These are phyloP conservation scores for Poicephalus gulielmi DNA, from an alignment of 2,113 vertebrate species.

Conservation along the genomic window DNA sequence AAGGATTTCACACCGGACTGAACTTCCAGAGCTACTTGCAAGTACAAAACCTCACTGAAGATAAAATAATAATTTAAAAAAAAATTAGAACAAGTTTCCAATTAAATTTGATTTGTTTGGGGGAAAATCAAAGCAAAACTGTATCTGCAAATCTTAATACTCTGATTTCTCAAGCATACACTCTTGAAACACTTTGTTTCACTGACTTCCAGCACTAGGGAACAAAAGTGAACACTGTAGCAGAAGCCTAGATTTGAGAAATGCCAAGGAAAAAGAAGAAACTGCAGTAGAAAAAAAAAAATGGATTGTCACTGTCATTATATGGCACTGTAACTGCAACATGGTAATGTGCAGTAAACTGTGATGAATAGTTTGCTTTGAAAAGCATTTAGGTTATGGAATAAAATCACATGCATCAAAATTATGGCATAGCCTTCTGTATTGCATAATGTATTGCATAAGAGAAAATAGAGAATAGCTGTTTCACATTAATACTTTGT, in stretches of 20 bases:
- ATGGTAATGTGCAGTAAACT: background rate
- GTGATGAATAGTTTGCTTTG: background rate
- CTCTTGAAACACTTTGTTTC: background rate
- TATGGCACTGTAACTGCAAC: background rate
- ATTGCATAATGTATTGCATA: conserved; percentile 64
- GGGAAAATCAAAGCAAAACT: background rate
- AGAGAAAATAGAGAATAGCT: conserved; percentile 51
- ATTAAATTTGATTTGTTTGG: background rate
- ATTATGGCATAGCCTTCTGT: conserved; percentile 29
- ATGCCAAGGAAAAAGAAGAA: background rate
- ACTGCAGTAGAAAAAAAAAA: background rate
- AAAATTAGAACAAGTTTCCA: background rate
- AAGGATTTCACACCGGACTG: background rate
- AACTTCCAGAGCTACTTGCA: background rate
- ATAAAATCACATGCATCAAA: conserved; percentile 30
- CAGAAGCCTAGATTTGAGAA: background rate
- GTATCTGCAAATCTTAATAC: background rate
- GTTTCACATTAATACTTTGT: conserved; percentile 50
- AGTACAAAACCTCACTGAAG: background rate
- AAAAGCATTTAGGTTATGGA: conserved; percentile 38
- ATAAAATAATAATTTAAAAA: background rate
- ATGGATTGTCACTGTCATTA: background rate
- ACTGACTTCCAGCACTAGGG: background rate
- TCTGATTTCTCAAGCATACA: background rate
- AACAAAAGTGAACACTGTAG: background rate